Evolutionary conservation across 2,113 vertebrate species (phyloP).

Genomic region (Phycodurus eques): DNA sequence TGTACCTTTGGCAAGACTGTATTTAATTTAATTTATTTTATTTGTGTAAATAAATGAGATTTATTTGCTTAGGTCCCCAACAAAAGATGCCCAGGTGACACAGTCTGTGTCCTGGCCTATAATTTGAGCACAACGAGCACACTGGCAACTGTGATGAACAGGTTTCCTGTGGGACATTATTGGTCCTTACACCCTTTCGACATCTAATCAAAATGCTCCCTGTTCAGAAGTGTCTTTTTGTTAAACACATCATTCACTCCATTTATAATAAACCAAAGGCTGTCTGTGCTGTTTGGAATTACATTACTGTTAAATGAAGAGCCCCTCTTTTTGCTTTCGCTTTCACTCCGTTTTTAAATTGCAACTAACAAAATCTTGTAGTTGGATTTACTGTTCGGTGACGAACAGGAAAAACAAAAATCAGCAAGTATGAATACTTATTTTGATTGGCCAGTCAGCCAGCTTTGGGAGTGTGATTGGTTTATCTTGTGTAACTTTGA

Average conservation of each 20-base stretch:
- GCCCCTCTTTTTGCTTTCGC: constrained; percentile 7
- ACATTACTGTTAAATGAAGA: constrained; percentile 29
- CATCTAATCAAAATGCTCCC: constrained; percentile 30
- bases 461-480: constrained; percentile 53
- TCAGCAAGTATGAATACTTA: constrained; percentile 49
- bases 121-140: background rate
- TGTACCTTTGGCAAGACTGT: background rate
- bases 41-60: no score
- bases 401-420: constrained; percentile 48
- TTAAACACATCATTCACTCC: constrained; percentile 42
- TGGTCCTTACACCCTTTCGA: constrained; percentile 7
- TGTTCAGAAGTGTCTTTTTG: constrained; percentile 22
- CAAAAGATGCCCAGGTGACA: background rate
- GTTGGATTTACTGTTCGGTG: constrained; percentile 61
- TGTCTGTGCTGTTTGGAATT: constrained; percentile 42
- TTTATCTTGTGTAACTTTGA: constrained; percentile 65
- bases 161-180: constrained; percentile 32
- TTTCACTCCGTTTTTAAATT: constrained; percentile 50
- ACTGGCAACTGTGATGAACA: constrained; percentile 28
- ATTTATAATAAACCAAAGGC: constrained; percentile 37
- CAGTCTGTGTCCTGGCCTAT: background rate
- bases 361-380: constrained; percentile 43
- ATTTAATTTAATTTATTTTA: background rate
- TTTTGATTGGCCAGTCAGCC: constrained; percentile 53
- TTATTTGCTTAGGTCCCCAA: no score